Percentiles rank a stretch among this genome's conserved stretches.
Conservation (phyloP, 2,113 vertebrate species). For the Marmota monax region DNA sequence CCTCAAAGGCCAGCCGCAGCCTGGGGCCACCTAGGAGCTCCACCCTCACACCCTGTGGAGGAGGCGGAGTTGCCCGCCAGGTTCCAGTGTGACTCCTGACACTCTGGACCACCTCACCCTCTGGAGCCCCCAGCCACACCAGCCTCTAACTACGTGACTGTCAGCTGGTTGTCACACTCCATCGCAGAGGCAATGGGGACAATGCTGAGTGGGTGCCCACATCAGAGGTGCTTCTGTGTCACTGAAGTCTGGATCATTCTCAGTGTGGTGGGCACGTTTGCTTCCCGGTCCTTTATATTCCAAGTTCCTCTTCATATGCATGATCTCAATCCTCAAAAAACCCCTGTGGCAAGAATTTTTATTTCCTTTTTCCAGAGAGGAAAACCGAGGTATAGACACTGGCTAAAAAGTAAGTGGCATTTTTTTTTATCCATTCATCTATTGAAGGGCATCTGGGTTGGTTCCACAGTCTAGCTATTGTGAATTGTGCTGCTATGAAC, state of each 20-base stretch:
- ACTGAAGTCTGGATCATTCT: not conserved
- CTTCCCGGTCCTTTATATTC: conserved; percentile 67
- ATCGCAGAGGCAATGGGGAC: not conserved
- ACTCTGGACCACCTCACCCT: not conserved
- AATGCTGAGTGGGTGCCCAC: accelerated
- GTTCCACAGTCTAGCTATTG: too few species aligned
- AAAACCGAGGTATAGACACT: not conserved
- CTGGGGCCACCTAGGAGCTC: not conserved
- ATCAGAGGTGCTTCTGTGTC: not conserved
- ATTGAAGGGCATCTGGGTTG: too few species aligned
- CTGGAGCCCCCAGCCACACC: not conserved
- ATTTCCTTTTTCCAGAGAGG: not conserved
- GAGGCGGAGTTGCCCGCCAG: not conserved
- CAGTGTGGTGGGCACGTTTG: not conserved
- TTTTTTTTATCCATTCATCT: too few species aligned
- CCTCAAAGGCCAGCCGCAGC: not conserved
- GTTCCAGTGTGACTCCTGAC: not conserved
- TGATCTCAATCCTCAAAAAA: not conserved
- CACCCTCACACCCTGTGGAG: not conserved
- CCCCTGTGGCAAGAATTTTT: not conserved
- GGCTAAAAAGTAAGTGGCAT: not conserved
- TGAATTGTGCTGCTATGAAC: too few species aligned
- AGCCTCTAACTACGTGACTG: not conserved
- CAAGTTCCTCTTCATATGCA: not conserved
- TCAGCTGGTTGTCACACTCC: not conserved